Evolutionary conservation across 2,888 invertebrate species (phyloP), one percentile per base, ranked within the genome.

Genomic region (Falcaria lacertinaria): DNA sequence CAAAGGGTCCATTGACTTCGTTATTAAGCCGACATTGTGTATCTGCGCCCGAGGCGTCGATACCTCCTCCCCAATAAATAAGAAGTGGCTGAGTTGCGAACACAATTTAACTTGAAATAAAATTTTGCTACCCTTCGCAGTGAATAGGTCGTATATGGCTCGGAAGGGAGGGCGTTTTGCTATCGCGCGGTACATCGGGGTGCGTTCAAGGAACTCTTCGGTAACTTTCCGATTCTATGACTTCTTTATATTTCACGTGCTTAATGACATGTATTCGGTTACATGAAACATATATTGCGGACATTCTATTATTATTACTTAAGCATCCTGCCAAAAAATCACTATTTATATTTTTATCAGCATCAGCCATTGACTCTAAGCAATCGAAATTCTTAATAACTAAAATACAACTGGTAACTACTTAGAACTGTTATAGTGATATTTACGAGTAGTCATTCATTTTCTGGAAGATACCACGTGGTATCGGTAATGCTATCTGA

Each of bases 71-170:
- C 75, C 69, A 69, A 80, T 77, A 79, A 80, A 80, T 81, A 80
- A 82, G 73, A 80, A 78, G 74, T 76, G 75, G 71, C 74, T 73
- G 76, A 79, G 74, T 77, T 69, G 76, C 68, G 69, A 86, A 84
- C 80, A 83, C 84, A 83, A 87, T 88, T 87, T 86, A 83, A 87
- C 78, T 85, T 79, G 77, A 82, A 87, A 87, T 86, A 86, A 86
- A 86, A 85, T 85, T 84, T 81, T 77, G 79, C 70, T 80, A 78
- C 80, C 85, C 81, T 69, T 66, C 74, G 61, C 76, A 69, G 70
- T 74, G 78, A 79, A 81, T 79, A 69, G 72, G 69, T 60, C 64
- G 76, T 81, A 82, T 81, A 86, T 79, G 82, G 72, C 56, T 69
- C 69, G 77, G 77, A 81, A 80, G 66, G 67, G 75, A 70, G 71